phyloP scores from a whole-genome alignment of 1,140 invertebrate species.

The Ceratosolen fusciceps region DNA sequence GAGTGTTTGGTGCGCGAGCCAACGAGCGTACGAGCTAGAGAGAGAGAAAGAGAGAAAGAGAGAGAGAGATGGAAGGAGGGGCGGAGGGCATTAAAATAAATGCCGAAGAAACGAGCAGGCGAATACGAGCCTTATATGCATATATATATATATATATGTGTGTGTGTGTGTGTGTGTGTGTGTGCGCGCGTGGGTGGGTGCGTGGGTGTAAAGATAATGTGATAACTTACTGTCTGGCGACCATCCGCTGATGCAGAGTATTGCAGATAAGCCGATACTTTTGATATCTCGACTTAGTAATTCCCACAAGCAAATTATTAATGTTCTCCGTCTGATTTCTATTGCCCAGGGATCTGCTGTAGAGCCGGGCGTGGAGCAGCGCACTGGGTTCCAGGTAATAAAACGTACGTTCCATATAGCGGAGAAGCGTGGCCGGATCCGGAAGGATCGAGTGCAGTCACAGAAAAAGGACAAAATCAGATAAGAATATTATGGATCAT shows the following conservation, averaged over 20 bases:
- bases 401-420: background rate
- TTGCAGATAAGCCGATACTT: slow-evolving; percentile 63
- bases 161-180: too few relatives aligned
- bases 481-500: too few relatives aligned
- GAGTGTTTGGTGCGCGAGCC: too few relatives aligned
- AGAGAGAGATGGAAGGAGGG: background rate
- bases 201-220: background rate
- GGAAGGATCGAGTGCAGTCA: background rate
- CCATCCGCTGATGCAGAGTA: slow-evolving; percentile 54
- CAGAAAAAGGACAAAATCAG: background rate
- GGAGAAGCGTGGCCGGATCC: background rate
- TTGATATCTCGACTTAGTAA: slow-evolving; percentile 60
- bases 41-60: background rate
- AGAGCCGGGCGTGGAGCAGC: slow-evolving; percentile 1
- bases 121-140: too few relatives aligned
- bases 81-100: slow-evolving; percentile 1
- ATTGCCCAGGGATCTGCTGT: background rate
- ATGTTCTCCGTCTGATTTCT: slow-evolving; percentile 46
- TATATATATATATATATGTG: too few relatives aligned
- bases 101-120: slow-evolving; percentile 38
- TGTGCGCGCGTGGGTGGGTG: background rate
- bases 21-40: background rate
- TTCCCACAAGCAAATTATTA: slow-evolving; percentile 50
- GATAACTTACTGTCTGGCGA: slow-evolving; percentile 55
- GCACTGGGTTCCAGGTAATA: background rate